Percentiles rank a stretch among this genome's conserved stretches.
These are phyloP conservation scores for Coptotermes formosanus DNA, from an alignment of 1,140 invertebrate genomes.

Conservation along the genomic window DNA sequence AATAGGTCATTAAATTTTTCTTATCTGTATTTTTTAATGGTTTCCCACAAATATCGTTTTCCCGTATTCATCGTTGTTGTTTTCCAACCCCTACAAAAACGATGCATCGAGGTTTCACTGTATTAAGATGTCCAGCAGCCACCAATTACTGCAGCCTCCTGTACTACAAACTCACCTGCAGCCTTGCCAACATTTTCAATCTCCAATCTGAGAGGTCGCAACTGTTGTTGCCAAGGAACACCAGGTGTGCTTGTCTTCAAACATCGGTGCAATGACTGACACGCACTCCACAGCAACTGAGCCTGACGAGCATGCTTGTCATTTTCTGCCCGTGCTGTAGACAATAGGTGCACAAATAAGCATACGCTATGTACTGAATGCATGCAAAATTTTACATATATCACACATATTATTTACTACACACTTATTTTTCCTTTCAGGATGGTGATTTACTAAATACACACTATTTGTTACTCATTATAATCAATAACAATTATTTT, in stretches of 20 bases:
- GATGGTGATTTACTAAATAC: too few species aligned
- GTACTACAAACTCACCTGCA: constrained; percentile 56
- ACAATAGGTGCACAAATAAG: constrained; percentile 25
- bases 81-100: too few species aligned
- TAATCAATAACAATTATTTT: too few species aligned
- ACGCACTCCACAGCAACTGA: constrained; percentile 89
- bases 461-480: too few species aligned
- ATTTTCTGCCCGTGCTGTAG: constrained; percentile 71
- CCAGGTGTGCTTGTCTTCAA: constrained; percentile 63
- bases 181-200: constrained; percentile 66
- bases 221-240: constrained; percentile 51
- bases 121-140: too few species aligned
- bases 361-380: not conserved
- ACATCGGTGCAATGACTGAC: constrained; percentile 76
- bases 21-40: too few species aligned
- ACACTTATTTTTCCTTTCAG: too few species aligned
- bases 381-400: not conserved
- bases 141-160: not conserved
- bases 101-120: too few species aligned
- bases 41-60: too few species aligned
- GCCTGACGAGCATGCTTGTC: constrained; percentile 78
- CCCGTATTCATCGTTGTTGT: too few species aligned
- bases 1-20: too few species aligned
- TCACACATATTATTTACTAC: not conserved
- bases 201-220: constrained; percentile 74